Percentiles rank a stretch among this genome's conserved stretches.
These are phyloP conservation scores for Drosophila kuntzei DNA, from an alignment of 2,888 invertebrate species.

Conservation along the genomic window DNA sequence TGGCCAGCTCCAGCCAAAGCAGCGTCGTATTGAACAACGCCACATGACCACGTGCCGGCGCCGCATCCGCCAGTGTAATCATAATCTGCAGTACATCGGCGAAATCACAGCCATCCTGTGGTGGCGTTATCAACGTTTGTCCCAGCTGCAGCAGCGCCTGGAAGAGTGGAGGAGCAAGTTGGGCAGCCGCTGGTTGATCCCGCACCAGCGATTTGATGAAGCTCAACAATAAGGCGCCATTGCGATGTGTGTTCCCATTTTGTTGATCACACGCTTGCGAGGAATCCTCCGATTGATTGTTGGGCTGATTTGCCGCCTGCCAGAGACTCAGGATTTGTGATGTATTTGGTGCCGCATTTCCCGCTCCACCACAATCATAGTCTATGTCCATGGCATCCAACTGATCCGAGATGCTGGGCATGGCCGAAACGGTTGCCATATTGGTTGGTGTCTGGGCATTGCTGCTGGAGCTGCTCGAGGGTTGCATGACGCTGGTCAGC, in stretches of 20 bases:
- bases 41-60: constrained; percentile 90
- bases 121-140: constrained; percentile 88
- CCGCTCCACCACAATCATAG: constrained; percentile 82
- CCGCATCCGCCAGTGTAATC: constrained; percentile 94
- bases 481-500: constrained; percentile 76
- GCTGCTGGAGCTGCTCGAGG: constrained; percentile 86
- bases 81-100: constrained; percentile 91
- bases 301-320: constrained; percentile 85
- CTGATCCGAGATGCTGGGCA: constrained; percentile 85
- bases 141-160: constrained; percentile 91
- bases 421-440: constrained; percentile 85
- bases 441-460: constrained; percentile 87
- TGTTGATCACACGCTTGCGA: constrained; percentile 81
- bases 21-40: constrained; percentile 92
- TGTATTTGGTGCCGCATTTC: constrained; percentile 60
- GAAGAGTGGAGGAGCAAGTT: constrained; percentile 87
- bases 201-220: constrained; percentile 91
- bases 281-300: constrained; percentile 85
- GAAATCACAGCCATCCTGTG: constrained; percentile 90
- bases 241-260: constrained; percentile 85
- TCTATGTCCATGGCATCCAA: constrained; percentile 86
- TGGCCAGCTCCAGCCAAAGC: constrained; percentile 92
- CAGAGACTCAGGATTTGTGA: constrained; percentile 81
- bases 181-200: constrained; percentile 85
- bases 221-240: constrained; percentile 89